phyloP scores from a whole-genome alignment of 2,888 invertebrate genomes.

The Sminthurides aquaticus region DNA sequence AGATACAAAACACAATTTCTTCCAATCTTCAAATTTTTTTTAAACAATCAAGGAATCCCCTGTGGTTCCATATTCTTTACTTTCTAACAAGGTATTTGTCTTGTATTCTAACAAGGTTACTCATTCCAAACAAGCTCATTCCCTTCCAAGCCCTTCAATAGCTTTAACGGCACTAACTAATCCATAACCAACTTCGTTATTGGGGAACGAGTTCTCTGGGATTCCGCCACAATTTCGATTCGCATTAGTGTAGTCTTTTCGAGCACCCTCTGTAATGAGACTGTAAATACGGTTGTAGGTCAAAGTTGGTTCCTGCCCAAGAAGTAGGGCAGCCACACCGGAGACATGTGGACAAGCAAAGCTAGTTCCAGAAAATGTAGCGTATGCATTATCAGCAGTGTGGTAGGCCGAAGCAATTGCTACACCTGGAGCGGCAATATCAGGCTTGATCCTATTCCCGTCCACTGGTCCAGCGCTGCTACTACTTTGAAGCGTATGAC shows the following conservation, averaged over 20 bases:
- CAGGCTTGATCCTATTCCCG: slow-evolving; percentile 15
- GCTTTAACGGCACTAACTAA: neutral
- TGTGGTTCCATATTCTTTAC: too few species aligned
- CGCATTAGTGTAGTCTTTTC: neutral
- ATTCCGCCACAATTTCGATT: neutral
- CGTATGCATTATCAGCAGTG: slow-evolving; percentile 17
- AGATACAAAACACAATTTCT: too few species aligned
- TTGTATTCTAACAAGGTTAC: too few species aligned
- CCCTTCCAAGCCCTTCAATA: neutral
- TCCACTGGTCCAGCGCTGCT: slow-evolving; percentile 16
- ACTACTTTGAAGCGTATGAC: slow-evolving; percentile 8
- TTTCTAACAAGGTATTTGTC: too few species aligned
- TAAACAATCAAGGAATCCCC: too few species aligned
- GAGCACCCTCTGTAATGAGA: neutral
- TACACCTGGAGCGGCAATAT: slow-evolving; percentile 20
- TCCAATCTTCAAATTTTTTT: too few species aligned
- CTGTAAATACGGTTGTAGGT: neutral
- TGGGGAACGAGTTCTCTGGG: neutral
- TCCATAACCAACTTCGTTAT: neutral
- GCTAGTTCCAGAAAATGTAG: slow-evolving; percentile 18
- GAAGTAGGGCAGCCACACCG: slow-evolving; percentile 7
- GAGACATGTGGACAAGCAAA: slow-evolving; percentile 15
- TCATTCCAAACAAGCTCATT: too few species aligned
- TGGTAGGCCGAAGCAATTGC: slow-evolving; percentile 15
- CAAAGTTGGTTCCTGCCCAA: neutral